Conservation (phyloP, 2,888 invertebrate species). For the Acrobasis consociella region DNA sequence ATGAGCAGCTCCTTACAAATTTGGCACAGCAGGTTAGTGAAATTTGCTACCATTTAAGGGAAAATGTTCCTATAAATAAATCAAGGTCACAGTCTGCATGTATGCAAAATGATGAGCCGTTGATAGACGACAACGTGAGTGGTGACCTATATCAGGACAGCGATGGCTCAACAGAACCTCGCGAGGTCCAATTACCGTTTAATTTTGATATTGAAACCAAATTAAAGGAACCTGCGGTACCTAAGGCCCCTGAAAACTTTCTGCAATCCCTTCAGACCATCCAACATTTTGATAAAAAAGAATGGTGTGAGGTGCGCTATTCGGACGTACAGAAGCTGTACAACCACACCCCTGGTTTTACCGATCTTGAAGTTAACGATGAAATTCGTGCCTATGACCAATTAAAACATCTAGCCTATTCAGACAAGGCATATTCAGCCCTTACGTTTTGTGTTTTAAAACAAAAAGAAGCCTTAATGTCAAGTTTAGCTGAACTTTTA, state of each 20-base stretch:
- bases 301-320: no score
- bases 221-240: background rate
- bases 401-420: no score
- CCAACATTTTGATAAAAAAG: no score
- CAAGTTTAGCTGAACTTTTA: no score
- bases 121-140: background rate
- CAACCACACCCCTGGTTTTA: no score
- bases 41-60: background rate
- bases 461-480: no score
- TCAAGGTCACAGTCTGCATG: background rate
- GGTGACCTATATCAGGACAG: background rate
- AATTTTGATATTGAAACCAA: constrained; percentile 3
- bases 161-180: background rate
- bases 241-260: background rate
- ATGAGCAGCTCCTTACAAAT: background rate
- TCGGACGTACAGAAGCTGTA: no score
- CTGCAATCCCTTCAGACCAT: no score
- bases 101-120: background rate
- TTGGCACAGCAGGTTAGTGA: background rate
- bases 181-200: background rate
- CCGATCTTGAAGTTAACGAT: no score
- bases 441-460: no score
- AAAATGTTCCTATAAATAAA: background rate
- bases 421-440: no score
- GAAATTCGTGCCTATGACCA: no score